Percentiles rank a stretch among this genome's conserved stretches.
Conservation (phyloP, 1,140 invertebrate species). For the Drosophila baimaii region DNA sequence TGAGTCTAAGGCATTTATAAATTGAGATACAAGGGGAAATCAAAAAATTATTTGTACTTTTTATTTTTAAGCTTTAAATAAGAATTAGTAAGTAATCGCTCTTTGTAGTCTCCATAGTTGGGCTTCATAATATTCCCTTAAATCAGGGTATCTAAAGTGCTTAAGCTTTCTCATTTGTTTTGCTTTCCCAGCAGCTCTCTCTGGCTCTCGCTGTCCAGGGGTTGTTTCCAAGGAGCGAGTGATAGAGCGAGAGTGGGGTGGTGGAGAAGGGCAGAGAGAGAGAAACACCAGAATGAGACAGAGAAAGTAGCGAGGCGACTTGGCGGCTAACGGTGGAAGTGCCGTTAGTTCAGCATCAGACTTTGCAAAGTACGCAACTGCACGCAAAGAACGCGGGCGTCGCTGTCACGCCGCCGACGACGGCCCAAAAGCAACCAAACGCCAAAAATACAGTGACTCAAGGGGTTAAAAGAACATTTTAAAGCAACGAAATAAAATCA, state of each 20-base stretch:
- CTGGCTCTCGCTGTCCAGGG: conserved; percentile 10
- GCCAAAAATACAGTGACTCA: conserved; percentile 13
- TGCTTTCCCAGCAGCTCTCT: conserved; percentile 8
- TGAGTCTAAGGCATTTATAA: no score
- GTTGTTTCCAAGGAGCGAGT: conserved; percentile 18
- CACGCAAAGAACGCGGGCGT: conserved; percentile 59
- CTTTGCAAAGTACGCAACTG: conserved; percentile 61
- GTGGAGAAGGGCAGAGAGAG: background rate
- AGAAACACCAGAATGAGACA: background rate
- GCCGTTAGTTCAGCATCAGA: conserved; percentile 74
- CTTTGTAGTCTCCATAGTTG: background rate
- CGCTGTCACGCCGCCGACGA: conserved; percentile 50
- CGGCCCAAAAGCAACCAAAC: conserved; percentile 34
- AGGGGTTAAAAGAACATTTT: background rate
- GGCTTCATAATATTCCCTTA: background rate
- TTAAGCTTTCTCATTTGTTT: conserved; percentile 21
- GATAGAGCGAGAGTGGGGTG: background rate
- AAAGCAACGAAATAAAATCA: background rate
- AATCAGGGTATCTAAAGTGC: background rate
- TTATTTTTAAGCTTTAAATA: background rate
- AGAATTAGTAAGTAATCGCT: no score
- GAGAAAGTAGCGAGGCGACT: conserved; percentile 48
- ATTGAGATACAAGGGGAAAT: no score
- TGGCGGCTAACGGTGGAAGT: conserved; percentile 52
- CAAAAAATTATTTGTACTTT: background rate